phyloP scores from a whole-genome alignment of 2,113 vertebrate species.

The Centropus bengalensis region DNA sequence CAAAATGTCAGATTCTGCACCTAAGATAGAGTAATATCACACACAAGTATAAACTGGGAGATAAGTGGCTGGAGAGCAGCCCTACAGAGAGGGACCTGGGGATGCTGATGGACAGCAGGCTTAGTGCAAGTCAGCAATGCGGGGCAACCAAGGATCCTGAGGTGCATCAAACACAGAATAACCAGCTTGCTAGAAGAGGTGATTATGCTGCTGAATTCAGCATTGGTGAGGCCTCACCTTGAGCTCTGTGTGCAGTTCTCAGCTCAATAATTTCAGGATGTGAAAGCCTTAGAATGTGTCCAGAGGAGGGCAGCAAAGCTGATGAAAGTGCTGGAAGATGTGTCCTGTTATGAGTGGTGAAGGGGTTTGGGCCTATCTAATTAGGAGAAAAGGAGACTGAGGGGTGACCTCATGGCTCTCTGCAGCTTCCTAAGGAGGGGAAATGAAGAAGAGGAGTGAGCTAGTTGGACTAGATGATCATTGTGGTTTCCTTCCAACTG shows the following conservation, averaged over 20 bases:
- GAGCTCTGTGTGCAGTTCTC: not conserved
- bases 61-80: not conserved
- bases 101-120: not conserved
- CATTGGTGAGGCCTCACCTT: accelerated
- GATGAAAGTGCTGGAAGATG: not conserved
- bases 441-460: not conserved
- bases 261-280: no score
- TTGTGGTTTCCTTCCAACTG: not conserved
- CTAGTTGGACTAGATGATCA: not conserved
- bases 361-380: not conserved
- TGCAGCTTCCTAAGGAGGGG: not conserved
- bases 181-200: not conserved
- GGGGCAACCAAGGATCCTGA: not conserved
- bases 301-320: not conserved
- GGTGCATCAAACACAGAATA: not conserved
- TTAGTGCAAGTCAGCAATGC: accelerated
- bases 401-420: not conserved
- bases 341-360: accelerated
- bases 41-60: not conserved
- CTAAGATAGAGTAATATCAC: accelerated
- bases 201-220: not conserved
- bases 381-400: not conserved
- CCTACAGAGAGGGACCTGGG: not conserved
- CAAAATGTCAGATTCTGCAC: not conserved
- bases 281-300: not conserved